Percentiles rank a stretch among this genome's conserved stretches.
These are phyloP conservation scores for Ovis canadensis DNA, from an alignment of 2,113 vertebrate genomes.

Conservation along the genomic window DNA sequence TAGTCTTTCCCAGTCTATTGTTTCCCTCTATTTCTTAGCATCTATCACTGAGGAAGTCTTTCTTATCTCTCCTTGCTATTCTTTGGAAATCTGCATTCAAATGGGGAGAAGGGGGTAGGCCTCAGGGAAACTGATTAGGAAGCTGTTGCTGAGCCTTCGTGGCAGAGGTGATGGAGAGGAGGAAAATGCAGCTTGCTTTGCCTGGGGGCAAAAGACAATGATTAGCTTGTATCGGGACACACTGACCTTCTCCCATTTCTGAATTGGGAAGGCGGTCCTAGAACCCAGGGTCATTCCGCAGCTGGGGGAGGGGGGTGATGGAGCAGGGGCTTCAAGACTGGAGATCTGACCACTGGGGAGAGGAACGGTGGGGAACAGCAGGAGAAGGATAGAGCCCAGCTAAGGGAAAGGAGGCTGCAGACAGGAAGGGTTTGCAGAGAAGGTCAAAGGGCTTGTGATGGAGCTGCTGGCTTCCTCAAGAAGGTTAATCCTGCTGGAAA, in stretches of 20 bases:
- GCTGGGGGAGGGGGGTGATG: rapidly evolving
- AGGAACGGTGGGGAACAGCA: background rate
- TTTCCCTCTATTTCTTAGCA: background rate
- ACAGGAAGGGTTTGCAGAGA: background rate
- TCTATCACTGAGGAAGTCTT: background rate
- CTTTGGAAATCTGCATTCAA: background rate
- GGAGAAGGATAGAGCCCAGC: background rate
- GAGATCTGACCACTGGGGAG: background rate
- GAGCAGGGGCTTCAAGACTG: background rate
- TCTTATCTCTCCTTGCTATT: background rate
- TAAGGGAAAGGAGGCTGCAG: background rate
- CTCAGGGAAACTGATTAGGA: background rate
- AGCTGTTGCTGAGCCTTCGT: background rate
- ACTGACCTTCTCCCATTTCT: background rate
- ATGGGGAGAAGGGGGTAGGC: background rate
- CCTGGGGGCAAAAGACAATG: background rate
- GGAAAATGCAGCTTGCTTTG: background rate
- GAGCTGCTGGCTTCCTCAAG: background rate
- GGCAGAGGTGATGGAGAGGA: background rate
- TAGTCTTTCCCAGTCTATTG: background rate
- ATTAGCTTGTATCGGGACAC: background rate
- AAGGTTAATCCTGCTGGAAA: background rate
- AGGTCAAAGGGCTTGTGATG: background rate
- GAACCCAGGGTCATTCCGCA: background rate
- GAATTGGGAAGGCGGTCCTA: background rate